Conservation (phyloP, 2,797 vertebrate species). For the Scarus forsteni region DNA sequence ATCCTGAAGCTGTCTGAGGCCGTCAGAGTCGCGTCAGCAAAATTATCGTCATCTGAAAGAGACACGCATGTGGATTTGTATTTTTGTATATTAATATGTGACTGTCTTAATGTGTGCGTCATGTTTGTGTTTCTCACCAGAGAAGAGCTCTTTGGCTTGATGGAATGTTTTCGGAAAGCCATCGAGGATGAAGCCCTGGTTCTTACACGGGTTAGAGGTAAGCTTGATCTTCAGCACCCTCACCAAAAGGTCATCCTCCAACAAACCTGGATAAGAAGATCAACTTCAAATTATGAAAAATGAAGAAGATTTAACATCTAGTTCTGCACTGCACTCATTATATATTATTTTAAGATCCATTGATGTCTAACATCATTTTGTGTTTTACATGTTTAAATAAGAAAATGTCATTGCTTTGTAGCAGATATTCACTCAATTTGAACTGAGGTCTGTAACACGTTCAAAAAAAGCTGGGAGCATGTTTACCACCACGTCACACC, state of each 20-base stretch:
- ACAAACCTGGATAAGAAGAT: constrained; percentile 74
- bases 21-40: constrained; percentile 66
- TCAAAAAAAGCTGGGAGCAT: too few species aligned
- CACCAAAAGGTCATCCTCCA: constrained; percentile 86
- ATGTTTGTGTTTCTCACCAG: constrained; percentile 74
- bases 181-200: constrained; percentile 94
- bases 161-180: constrained; percentile 90
- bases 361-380: too few species aligned
- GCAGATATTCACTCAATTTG: too few species aligned
- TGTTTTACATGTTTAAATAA: too few species aligned
- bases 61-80: background rate
- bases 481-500: too few species aligned
- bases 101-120: background rate
- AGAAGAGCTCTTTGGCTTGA: constrained; percentile 90
- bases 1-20: constrained; percentile 74
- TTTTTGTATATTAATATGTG: background rate
- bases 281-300: too few species aligned
- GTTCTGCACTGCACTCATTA: too few species aligned
- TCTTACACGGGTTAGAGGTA: constrained; percentile 90
- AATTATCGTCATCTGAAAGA: constrained; percentile 81
- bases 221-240: constrained; percentile 89
- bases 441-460: too few species aligned
- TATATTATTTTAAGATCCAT: too few species aligned
- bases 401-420: too few species aligned
- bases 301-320: too few species aligned